Evolutionary conservation across 1,140 invertebrate species (phyloP).

Genomic region (Dreissena polymorpha): DNA sequence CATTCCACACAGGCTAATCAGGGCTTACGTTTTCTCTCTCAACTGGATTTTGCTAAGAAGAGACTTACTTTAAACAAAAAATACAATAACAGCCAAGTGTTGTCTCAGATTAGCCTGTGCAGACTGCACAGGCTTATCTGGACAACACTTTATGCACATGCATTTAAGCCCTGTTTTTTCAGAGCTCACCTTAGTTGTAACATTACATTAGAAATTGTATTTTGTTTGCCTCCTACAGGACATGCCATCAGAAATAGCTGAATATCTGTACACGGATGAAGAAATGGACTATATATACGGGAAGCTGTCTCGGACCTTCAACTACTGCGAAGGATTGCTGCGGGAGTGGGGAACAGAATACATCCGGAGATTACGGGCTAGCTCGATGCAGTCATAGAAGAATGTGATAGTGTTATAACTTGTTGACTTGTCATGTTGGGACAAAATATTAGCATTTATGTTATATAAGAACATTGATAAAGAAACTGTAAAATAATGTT

Average conservation of each 20-base stretch:
- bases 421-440: neutral
- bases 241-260: constrained; percentile 72
- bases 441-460: neutral
- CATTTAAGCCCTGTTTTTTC: no score
- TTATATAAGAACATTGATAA: neutral
- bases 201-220: neutral
- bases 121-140: no score
- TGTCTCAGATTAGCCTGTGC: no score
- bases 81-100: no score
- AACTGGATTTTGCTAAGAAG: no score
- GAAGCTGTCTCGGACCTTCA: constrained; percentile 68
- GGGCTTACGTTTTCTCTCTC: no score
- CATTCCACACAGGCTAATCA: no score
- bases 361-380: constrained; percentile 63
- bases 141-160: no score
- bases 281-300: constrained; percentile 71
- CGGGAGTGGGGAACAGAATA: constrained; percentile 76
- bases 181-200: no score
- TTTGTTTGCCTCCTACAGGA: constrained; percentile 54
- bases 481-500: neutral
- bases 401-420: neutral
- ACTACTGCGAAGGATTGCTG: constrained; percentile 74
- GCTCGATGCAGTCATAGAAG: constrained; percentile 10
- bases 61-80: no score
- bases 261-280: constrained; percentile 73